Conservation (phyloP, 64 coral and sea anemone genomes). For the Trachythela sp. region DNA sequence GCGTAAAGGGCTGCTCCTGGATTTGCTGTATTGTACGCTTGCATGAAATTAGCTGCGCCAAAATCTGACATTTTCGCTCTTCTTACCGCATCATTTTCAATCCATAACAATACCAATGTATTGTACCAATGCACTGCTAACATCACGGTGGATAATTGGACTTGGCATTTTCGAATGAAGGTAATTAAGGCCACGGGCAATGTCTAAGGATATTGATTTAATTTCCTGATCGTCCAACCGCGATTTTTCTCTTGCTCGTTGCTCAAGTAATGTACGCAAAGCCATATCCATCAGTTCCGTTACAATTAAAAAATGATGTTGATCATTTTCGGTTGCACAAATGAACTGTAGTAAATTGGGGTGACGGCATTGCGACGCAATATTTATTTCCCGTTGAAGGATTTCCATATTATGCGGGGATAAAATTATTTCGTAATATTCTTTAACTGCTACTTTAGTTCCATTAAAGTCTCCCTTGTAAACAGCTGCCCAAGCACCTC, state of each 20-base stretch:
- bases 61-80: slow-evolving; percentile 5
- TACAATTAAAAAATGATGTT: slow-evolving; percentile 2
- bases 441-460: slow-evolving; percentile 43
- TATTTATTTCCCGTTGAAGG: slow-evolving; percentile 52
- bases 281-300: slow-evolving; percentile 56
- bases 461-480: slow-evolving; percentile 34
- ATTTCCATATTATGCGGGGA: slow-evolving; percentile 22
- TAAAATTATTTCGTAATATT: slow-evolving; percentile 29
- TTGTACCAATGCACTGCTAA: slow-evolving; percentile 44
- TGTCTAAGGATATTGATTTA: not conserved
- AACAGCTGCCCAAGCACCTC: slow-evolving; percentile 27
- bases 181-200: not conserved
- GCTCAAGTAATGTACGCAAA: slow-evolving; percentile 6
- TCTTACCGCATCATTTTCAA: not conserved
- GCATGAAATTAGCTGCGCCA: not conserved
- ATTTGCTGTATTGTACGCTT: not conserved
- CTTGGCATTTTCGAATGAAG: not conserved
- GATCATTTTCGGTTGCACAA: slow-evolving; percentile 49
- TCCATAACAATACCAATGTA: not conserved
- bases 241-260: not conserved
- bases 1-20: not conserved
- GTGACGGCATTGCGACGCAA: slow-evolving; percentile 58
- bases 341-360: slow-evolving; percentile 67
- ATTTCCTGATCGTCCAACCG: not conserved
- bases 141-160: slow-evolving; percentile 18